These are phyloP conservation scores for Argynnis bischoffii DNA, from an alignment of 2,888 invertebrate genomes.

Conservation along the genomic window DNA sequence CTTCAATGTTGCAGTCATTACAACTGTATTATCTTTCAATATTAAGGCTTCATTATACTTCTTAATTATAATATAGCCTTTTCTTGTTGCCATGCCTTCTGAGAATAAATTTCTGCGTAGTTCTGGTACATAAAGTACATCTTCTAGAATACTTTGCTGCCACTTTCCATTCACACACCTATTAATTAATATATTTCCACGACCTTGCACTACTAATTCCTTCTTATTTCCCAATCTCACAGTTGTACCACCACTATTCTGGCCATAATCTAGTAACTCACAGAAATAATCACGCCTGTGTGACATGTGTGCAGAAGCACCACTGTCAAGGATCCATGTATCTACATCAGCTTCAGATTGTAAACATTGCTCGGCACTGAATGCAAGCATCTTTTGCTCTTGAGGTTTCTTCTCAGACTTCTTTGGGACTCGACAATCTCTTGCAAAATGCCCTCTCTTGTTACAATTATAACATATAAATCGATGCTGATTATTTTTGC, in stretches of 20 bases:
- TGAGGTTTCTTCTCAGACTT: slow-evolving; percentile 26
- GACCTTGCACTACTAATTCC: slow-evolving; percentile 39
- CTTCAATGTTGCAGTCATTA: slow-evolving; percentile 33
- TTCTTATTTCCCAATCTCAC: slow-evolving; percentile 44
- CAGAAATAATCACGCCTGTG: neutral
- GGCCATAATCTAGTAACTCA: neutral
- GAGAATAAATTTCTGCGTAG: slow-evolving; percentile 35
- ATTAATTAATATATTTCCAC: slow-evolving; percentile 42
- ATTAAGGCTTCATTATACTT: slow-evolving; percentile 26
- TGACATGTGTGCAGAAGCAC: slow-evolving; percentile 44
- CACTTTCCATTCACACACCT: slow-evolving; percentile 44
- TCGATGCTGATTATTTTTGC: slow-evolving; percentile 5
- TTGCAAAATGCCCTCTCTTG: slow-evolving; percentile 44
- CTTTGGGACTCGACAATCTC: slow-evolving; percentile 42
- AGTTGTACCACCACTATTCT: neutral
- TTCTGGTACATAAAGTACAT: slow-evolving; percentile 39
- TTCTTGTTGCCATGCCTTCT: slow-evolving; percentile 32
- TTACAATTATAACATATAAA: slow-evolving; percentile 46
- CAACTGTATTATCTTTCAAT: slow-evolving; percentile 28
- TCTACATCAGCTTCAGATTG: slow-evolving; percentile 16
- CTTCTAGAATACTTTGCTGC: slow-evolving; percentile 35
- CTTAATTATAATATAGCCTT: slow-evolving; percentile 10
- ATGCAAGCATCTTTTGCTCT: slow-evolving; percentile 41
- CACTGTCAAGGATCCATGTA: slow-evolving; percentile 42
- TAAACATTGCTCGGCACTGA: slow-evolving; percentile 28